Evolutionary conservation across 1,140 invertebrate genomes (phyloP).

Genomic region (Palaemon carinicauda): DNA sequence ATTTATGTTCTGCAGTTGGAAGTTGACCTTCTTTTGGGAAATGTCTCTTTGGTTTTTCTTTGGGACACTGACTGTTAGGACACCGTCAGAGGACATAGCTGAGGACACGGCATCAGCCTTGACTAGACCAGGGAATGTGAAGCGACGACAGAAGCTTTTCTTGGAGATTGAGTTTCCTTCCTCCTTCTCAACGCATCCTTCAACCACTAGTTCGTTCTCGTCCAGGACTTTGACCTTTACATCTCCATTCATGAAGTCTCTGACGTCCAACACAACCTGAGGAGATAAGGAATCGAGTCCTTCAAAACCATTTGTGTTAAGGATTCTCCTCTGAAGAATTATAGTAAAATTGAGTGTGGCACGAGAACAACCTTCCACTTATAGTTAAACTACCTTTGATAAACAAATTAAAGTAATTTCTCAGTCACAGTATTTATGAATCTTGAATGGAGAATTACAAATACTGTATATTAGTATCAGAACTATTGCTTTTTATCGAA

Average conservation of each 20-base stretch:
- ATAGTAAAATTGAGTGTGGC: too few relatives aligned
- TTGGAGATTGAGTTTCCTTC: constrained; percentile 21
- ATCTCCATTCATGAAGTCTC: constrained; percentile 48
- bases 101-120: constrained; percentile 39
- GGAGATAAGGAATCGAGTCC: neutral
- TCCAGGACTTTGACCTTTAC: constrained; percentile 56
- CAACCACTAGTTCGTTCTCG: constrained; percentile 52
- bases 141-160: constrained; percentile 45
- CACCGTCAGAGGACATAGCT: constrained; percentile 51
- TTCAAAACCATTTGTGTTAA: neutral
- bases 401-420: neutral
- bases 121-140: constrained; percentile 50
- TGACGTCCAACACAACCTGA: constrained; percentile 56
- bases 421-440: too few relatives aligned
- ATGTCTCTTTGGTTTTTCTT: constrained; percentile 24
- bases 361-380: too few relatives aligned
- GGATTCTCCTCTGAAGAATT: too few relatives aligned
- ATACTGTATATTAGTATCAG: too few relatives aligned
- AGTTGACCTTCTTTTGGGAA: neutral
- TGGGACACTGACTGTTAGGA: constrained; percentile 49
- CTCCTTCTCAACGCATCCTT: constrained; percentile 53
- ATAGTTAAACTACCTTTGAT: neutral
- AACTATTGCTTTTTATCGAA: too few relatives aligned
- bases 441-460: too few relatives aligned
- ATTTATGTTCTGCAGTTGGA: neutral